phyloP scores from a whole-genome alignment of 1,140 invertebrate genomes.

The Charaxes varanes region DNA sequence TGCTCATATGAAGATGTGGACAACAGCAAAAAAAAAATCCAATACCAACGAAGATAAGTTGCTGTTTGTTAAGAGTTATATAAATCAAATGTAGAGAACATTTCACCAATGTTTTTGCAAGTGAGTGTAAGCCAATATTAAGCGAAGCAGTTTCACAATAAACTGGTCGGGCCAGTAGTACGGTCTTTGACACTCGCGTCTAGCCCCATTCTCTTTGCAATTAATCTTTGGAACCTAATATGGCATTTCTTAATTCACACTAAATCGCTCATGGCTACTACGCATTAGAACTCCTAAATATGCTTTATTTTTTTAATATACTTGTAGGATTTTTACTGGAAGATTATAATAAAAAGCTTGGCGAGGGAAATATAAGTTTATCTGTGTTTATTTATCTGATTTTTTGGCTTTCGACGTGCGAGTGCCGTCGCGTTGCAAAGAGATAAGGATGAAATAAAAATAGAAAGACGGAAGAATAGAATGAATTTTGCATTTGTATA shows the following conservation, averaged over 20 bases:
- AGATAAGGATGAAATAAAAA: too few relatives aligned
- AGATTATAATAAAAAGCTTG: too few relatives aligned
- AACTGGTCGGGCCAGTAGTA: conserved; percentile 23
- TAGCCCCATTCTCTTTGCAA: conserved; percentile 19
- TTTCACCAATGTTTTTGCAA: conserved; percentile 11
- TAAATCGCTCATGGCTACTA: not conserved
- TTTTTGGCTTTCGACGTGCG: too few relatives aligned
- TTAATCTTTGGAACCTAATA: conserved; percentile 11
- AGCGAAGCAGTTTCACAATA: conserved; percentile 27
- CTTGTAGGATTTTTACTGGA: not conserved
- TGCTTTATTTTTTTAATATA: not conserved
- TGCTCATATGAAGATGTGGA: too few relatives aligned
- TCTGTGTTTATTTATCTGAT: too few relatives aligned
- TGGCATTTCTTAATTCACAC: conserved; percentile 9
- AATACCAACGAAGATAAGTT: too few relatives aligned
- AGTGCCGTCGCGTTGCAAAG: too few relatives aligned
- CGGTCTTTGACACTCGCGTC: conserved; percentile 28
- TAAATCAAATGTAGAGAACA: conserved; percentile 1
- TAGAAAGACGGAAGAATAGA: too few relatives aligned
- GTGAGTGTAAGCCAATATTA: conserved; percentile 6
- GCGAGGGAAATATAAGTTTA: too few relatives aligned
- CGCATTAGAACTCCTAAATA: not conserved
- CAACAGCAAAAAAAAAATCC: too few relatives aligned
- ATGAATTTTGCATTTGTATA: too few relatives aligned
- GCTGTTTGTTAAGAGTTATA: not conserved